Evolutionary conservation across 2,888 invertebrate species (phyloP), one percentile per base, ranked within the genome.

Genomic region (Eudemis profundana): DNA sequence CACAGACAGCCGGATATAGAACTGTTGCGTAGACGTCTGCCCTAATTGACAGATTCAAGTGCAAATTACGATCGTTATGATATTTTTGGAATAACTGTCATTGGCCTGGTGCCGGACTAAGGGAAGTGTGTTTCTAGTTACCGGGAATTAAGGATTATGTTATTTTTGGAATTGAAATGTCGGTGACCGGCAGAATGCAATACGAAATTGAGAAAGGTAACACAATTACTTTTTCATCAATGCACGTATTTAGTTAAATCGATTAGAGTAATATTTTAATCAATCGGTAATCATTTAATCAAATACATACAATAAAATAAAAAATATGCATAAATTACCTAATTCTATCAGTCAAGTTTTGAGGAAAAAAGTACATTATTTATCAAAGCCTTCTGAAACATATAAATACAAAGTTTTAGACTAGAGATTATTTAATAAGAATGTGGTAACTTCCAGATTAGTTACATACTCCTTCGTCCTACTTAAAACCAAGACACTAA

Each of bases 1-100:
- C 72, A 73, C 62, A 42, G 59, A 70, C 69, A 66, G 69, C 75
- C 78, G 70, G 76, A 82, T 83, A 80, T 84, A 84, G 77, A 77
- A 72, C 69, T 66, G 64, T 66, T 68, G 71, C 72, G 76, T 73
- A 68, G 57, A 77, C 74, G 75, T 74, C 74, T 78, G 72, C 69
- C 71, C 70, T 74, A 80, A 78, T 78, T 76, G 75, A 74, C 69
- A 54, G 61, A 72, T 70, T 76, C 70, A 70, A 65, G 65, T 65
- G 59, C 65, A 65, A 60, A 65, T 65, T 65, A 60, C 51, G 44
- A 59, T 27, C 65, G 46, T 40, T 40, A 38, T 47, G 53, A 53
- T 40, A 53, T 46, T 65, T 53, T 60, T 47, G 29, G 46, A 29
- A 17, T 21, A 49, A 51, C 36, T 51, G 50, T 51, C 46, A 47